Conservation (phyloP, 2,888 invertebrate species). For the Nematopogon swammerdamellus region DNA sequence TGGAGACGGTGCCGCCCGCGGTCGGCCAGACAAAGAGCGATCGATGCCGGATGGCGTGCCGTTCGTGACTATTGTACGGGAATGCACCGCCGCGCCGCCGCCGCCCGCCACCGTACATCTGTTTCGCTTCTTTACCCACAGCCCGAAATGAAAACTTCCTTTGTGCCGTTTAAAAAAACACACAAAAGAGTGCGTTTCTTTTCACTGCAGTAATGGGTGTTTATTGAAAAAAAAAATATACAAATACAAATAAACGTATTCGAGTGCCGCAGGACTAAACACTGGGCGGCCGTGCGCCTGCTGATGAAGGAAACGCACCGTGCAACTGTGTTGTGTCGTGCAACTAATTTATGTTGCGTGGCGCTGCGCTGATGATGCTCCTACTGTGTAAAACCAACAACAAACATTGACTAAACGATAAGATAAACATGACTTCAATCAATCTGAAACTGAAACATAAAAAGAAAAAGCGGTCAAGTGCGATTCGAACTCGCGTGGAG, state of each 20-base stretch:
- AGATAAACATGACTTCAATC: no score
- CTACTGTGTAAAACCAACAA: no score
- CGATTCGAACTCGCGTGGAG: no score
- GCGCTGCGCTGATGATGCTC: no score
- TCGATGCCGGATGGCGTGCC: conserved; percentile 28
- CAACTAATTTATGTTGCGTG: no score
- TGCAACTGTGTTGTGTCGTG: no score
- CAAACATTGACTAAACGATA: no score
- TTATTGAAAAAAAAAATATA: conserved; percentile 46
- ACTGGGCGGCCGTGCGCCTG: no score
- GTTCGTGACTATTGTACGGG: conserved; percentile 47
- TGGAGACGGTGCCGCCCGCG: background rate
- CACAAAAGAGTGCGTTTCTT: conserved; percentile 39
- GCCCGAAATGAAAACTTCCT: conserved; percentile 45
- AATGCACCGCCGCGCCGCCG: conserved; percentile 19
- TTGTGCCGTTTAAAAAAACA: conserved; percentile 36
- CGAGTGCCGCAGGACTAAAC: conserved; percentile 28
- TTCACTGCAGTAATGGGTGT: conserved; percentile 17
- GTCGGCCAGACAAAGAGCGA: conserved; percentile 20
- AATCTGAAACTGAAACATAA: no score
- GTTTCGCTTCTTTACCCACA: conserved; percentile 47
- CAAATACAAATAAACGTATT: conserved; percentile 16
- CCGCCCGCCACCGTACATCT: conserved; percentile 46
- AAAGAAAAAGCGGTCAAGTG: no score
- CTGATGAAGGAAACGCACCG: conserved; percentile 1